Evolutionary conservation across 2,113 vertebrate genomes (phyloP).

Genomic region (Calypte anna): DNA sequence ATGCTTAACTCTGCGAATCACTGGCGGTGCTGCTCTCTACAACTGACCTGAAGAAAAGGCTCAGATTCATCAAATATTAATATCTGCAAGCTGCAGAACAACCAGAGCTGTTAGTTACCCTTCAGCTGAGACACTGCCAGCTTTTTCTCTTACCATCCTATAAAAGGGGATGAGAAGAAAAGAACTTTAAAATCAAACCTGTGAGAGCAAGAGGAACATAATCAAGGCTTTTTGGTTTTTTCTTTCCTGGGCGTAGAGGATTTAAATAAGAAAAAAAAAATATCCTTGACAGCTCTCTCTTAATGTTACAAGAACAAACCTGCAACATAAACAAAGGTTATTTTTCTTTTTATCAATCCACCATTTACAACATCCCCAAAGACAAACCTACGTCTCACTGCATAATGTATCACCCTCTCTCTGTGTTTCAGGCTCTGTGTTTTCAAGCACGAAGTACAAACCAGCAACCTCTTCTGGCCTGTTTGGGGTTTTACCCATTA

Average conservation of each 20-base stretch:
- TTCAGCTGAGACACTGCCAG: neutral
- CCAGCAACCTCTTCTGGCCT: neutral
- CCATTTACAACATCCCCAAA: neutral
- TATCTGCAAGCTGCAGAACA: neutral
- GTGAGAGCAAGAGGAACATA: neutral
- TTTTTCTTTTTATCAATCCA: neutral
- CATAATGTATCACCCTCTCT: neutral
- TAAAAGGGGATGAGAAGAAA: neutral
- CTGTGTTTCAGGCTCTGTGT: neutral
- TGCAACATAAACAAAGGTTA: neutral
- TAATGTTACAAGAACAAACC: neutral
- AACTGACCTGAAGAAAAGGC: neutral
- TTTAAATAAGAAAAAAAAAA: neutral
- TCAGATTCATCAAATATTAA: neutral
- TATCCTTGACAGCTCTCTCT: neutral
- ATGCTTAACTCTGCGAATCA: neutral
- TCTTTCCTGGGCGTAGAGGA: neutral
- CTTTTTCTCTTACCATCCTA: neutral
- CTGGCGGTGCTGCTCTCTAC: neutral
- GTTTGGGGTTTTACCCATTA: neutral
- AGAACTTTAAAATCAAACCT: neutral
- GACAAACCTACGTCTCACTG: neutral
- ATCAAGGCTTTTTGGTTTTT: neutral
- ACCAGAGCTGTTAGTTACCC: neutral
- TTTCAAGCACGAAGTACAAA: neutral